Percentiles rank a stretch among this genome's conserved stretches.
Conservation (phyloP, 2,888 invertebrate species). For the Phania funesta region DNA sequence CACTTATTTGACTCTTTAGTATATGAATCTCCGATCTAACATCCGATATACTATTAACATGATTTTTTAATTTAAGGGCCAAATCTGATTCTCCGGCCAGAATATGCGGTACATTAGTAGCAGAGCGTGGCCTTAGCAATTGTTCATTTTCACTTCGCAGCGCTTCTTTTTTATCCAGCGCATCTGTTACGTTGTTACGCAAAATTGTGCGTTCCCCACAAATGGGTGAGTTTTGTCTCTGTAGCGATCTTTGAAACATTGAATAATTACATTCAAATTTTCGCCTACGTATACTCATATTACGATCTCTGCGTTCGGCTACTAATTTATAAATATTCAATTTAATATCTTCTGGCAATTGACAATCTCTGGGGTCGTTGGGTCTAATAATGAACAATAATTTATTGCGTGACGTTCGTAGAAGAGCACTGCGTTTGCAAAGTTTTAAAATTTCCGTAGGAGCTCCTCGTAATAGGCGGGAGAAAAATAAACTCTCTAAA, state of each 20-base stretch:
- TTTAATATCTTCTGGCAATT: slow-evolving; percentile 88
- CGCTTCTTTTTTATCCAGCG: slow-evolving; percentile 27
- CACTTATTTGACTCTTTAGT: slow-evolving; percentile 73
- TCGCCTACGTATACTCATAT: slow-evolving; percentile 81
- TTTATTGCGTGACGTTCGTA: slow-evolving; percentile 88
- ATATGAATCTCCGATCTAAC: slow-evolving; percentile 73
- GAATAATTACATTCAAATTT: slow-evolving; percentile 80
- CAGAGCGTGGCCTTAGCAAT: slow-evolving; percentile 76
- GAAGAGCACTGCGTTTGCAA: slow-evolving; percentile 86
- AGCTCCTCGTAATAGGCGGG: slow-evolving; percentile 85
- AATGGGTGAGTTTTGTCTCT: slow-evolving; percentile 69
- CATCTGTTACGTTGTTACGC: slow-evolving; percentile 49
- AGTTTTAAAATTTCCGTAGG: slow-evolving; percentile 84
- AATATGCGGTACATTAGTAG: slow-evolving; percentile 77
- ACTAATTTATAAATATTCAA: slow-evolving; percentile 88
- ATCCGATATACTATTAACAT: slow-evolving; percentile 72
- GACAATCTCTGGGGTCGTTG: slow-evolving; percentile 90
- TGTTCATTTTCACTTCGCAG: slow-evolving; percentile 70
- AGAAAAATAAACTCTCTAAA: slow-evolving; percentile 91
- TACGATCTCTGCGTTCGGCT: slow-evolving; percentile 84
- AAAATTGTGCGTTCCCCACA: slow-evolving; percentile 39
- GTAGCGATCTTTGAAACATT: slow-evolving; percentile 76
- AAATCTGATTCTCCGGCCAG: slow-evolving; percentile 70
- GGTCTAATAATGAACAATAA: slow-evolving; percentile 88
- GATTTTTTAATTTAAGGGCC: slow-evolving; percentile 72